These are phyloP conservation scores for Scarus forsteni DNA, from an alignment of 2,797 vertebrate species.

Conservation along the genomic window DNA sequence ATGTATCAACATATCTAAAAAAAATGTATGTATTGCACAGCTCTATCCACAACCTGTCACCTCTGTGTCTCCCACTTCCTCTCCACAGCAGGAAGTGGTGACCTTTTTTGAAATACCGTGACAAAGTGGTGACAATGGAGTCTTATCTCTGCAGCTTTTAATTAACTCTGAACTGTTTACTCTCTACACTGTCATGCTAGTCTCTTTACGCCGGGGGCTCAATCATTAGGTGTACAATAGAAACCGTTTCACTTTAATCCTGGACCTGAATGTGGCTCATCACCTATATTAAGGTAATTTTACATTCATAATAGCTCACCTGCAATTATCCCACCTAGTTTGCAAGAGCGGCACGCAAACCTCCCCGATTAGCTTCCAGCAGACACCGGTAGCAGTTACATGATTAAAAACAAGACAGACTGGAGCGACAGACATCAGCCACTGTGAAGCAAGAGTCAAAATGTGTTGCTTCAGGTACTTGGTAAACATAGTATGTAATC, in stretches of 20 bases:
- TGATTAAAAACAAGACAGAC: not conserved
- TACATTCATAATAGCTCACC: slow-evolving; percentile 34
- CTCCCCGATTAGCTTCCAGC: not conserved
- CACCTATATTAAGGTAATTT: slow-evolving; percentile 37
- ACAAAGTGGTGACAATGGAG: slow-evolving; percentile 40
- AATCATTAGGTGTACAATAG: slow-evolving; percentile 10
- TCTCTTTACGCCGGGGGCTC: slow-evolving; percentile 40
- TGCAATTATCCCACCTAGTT: not conserved
- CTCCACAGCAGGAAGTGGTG: slow-evolving; percentile 60
- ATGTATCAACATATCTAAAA: too few relatives aligned
- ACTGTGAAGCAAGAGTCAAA: not conserved
- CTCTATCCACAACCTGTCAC: not conserved
- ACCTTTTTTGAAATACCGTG: slow-evolving; percentile 31
- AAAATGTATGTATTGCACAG: too few relatives aligned
- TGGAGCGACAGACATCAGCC: not conserved
- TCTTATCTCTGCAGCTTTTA: slow-evolving; percentile 65
- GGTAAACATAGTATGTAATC: not conserved
- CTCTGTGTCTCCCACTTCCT: slow-evolving; percentile 54
- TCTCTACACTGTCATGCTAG: slow-evolving; percentile 41
- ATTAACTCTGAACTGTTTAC: slow-evolving; percentile 60
- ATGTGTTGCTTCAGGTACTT: not conserved
- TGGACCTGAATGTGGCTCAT: slow-evolving; percentile 55
- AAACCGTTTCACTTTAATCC: slow-evolving; percentile 49
- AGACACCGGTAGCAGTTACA: not conserved
- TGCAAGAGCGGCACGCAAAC: not conserved